Evolutionary conservation across 2,113 vertebrate species (phyloP), one percentile per base, ranked within the genome.

Genomic region (Theropithecus gelada): DNA sequence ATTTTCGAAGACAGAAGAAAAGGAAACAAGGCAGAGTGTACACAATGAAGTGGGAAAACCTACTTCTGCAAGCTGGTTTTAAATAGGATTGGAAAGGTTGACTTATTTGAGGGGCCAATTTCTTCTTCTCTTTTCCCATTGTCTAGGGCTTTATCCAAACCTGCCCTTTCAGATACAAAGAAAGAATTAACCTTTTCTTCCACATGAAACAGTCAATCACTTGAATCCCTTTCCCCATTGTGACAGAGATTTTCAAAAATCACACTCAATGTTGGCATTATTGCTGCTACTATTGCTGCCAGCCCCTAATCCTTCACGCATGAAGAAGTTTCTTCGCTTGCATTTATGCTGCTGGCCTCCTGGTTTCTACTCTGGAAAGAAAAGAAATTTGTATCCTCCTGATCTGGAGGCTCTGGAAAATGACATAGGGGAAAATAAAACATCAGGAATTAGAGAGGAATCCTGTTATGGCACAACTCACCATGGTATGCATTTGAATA

Each of bases 131-230:
- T 76, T 76, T 97, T 13, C 20, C 52, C n/a, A 86, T 22, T 43
- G 32, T 96, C 80, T 30, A 7, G 35, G 0, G 22, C 68, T 91
- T 97, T 55, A 59, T 75, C 83, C 76, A 52, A 81, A 59, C 25
- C 35, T 91, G 1, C 5, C 79, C 50, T 23, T 96, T 97, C 66
- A 43, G 32, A 17, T 61, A 2, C 55, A 97, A 76, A 79, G 40
- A 97, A 79, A 68, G 40, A 95, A 78, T 48, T 93, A 68, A 91
- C 25, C 10, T 97, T 90, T 90, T 32, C 30, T 57, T 93, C 30
- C 18, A n/a, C 35, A 25, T 9, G 72, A 83, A 97, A 70, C 14
- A 59, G 22, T 97, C 2, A 1, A 52, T 97, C 0, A 55, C 66
- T 92, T 93, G 81, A 68, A 89, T 94, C 13, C 32, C 27, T 61